Conservation (phyloP, 2,888 invertebrate species). For the Cataglyphis livida region DNA sequence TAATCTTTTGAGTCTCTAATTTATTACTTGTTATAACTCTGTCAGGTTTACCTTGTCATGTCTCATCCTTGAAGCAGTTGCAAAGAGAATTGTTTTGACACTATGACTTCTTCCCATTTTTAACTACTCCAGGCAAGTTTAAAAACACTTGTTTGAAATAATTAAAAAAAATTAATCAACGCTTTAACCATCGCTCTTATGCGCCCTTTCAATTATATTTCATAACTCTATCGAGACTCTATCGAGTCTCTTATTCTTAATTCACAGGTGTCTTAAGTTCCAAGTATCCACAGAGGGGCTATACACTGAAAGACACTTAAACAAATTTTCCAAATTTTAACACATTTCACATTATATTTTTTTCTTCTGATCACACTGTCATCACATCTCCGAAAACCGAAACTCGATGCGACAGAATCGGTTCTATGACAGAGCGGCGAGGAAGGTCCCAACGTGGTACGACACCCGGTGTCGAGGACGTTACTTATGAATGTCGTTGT, state of each 20-base stretch:
- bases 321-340: slow-evolving; percentile 10
- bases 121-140: not conserved
- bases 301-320: slow-evolving; percentile 27
- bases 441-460: not conserved
- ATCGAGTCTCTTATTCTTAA: not conserved
- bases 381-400: not conserved
- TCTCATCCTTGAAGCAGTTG: not conserved
- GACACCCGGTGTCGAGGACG: slow-evolving; percentile 35
- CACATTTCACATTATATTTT: slow-evolving; percentile 28
- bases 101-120: not conserved
- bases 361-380: slow-evolving; percentile 1
- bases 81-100: not conserved
- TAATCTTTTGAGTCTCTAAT: not conserved
- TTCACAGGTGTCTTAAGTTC: slow-evolving; percentile 11
- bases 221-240: not conserved
- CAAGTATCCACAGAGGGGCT: not conserved
- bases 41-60: not conserved
- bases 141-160: not conserved
- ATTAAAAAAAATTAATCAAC: not conserved
- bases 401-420: not conserved
- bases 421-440: not conserved
- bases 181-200: not conserved
- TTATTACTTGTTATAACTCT: not conserved
- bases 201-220: not conserved
- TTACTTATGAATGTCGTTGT: slow-evolving; percentile 57